Percentiles rank a stretch among this genome's conserved stretches.
phyloP scores from a whole-genome alignment of 2,113 vertebrate genomes.

The Callaeas wilsoni region DNA sequence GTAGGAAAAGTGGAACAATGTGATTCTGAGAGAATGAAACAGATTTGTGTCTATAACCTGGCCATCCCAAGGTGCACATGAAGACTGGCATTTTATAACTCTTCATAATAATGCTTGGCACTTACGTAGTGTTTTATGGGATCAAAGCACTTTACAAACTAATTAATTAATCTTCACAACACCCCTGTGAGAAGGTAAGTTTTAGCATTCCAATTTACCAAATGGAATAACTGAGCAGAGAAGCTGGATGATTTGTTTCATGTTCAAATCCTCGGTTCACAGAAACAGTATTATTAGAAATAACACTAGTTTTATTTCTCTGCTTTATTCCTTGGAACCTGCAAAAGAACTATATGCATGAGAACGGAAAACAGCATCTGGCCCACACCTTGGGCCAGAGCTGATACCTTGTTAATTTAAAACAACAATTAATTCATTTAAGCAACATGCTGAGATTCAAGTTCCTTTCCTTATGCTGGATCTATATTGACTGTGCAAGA shows the following conservation, averaged over 20 bases:
- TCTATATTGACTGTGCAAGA: not conserved
- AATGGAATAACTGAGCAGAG: not conserved
- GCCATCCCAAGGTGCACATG: not conserved
- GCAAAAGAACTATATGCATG: not conserved
- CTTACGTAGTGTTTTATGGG: not conserved
- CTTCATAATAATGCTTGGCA: conserved; percentile 21
- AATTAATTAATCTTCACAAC: conserved; percentile 42
- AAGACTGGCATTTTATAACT: not conserved
- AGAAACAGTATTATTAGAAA: not conserved
- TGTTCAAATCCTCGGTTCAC: not conserved
- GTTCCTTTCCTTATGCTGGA: not conserved
- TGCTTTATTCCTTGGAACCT: not conserved
- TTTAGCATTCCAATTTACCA: not conserved
- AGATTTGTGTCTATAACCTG: not conserved
- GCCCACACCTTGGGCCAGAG: not conserved
- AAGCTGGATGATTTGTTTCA: not conserved
- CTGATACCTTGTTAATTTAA: not conserved
- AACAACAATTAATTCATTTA: not conserved
- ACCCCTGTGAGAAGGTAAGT: not conserved
- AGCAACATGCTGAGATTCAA: fast-evolving
- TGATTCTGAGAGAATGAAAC: not conserved
- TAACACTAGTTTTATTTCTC: not conserved
- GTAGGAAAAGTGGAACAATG: not conserved
- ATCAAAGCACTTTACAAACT: conserved; percentile 8
- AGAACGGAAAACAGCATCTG: not conserved